Conservation (phyloP, 2,888 invertebrate genomes). For the Spialia ferax region DNA sequence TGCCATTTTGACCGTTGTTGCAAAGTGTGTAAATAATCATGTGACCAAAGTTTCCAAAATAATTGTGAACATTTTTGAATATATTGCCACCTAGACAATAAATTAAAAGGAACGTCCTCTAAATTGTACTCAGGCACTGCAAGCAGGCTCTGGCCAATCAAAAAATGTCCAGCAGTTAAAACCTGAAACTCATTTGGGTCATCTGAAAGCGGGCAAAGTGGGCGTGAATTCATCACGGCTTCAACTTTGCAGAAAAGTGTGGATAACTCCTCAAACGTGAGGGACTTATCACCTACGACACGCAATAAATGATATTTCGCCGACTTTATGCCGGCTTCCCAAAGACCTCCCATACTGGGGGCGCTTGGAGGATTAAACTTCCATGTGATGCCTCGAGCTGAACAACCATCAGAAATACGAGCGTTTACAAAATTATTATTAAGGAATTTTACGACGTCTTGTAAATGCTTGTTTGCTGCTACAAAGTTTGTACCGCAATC, state of each 20-base stretch:
- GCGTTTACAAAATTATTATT: not conserved
- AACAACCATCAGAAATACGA: not conserved
- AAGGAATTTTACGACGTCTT: not conserved
- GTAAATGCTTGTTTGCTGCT: not conserved
- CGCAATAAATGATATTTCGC: constrained; percentile 1
- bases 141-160: constrained; percentile 1
- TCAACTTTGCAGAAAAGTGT: too few relatives aligned
- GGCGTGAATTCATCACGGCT: too few relatives aligned
- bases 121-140: constrained; percentile 8
- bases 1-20: constrained; percentile 7
- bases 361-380: not conserved
- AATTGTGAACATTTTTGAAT: not conserved
- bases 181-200: not conserved
- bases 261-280: not conserved
- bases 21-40: not conserved
- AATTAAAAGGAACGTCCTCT: not conserved
- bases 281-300: constrained; percentile 1
- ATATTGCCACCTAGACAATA: not conserved
- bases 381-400: not conserved
- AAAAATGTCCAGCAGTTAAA: constrained; percentile 6
- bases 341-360: constrained; percentile 2
- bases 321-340: constrained; percentile 1
- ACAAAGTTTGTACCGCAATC: not conserved
- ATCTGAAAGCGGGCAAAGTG: not conserved
- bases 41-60: too few relatives aligned